Percentiles rank a stretch among this genome's conserved stretches.
Evolutionary conservation across 2,797 vertebrate genomes (phyloP).

Genomic region (Dallia pectoralis): DNA sequence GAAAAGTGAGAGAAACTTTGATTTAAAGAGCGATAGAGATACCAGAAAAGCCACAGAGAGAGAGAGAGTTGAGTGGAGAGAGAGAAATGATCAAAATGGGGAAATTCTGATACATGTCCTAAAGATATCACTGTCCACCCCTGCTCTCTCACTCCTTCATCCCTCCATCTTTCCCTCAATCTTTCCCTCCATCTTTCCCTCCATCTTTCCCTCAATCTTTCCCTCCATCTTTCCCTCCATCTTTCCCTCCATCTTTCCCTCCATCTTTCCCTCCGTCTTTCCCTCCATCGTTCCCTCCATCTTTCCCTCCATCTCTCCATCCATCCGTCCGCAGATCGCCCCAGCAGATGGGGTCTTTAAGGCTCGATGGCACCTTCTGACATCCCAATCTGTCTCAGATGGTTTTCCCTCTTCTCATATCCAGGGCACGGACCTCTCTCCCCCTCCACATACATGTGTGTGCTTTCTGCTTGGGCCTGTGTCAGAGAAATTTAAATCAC

Average conservation of each 20-base stretch:
- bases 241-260: too few species aligned
- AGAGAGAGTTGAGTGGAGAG: conserved; percentile 21
- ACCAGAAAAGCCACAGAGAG: neutral
- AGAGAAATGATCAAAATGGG: conserved; percentile 18
- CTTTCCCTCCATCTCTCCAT: neutral
- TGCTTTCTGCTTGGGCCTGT: conserved; percentile 56
- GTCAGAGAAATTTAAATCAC: conserved; percentile 63
- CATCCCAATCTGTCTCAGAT: conserved; percentile 73
- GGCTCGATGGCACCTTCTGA: conserved; percentile 75
- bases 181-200: too few species aligned
- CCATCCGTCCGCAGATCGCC: conserved; percentile 46
- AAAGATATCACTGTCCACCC: neutral
- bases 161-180: conserved; percentile 35
- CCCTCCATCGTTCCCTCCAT: neutral
- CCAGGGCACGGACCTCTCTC: conserved; percentile 48
- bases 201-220: too few species aligned
- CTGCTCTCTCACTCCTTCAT: neutral
- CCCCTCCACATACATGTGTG: conserved; percentile 55
- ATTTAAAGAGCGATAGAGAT: too few species aligned
- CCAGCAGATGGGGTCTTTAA: conserved; percentile 78
- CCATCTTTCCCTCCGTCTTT: conserved; percentile 56
- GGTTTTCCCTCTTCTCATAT: conserved; percentile 49
- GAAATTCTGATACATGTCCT: conserved; percentile 25
- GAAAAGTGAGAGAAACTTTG: too few species aligned
- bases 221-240: too few species aligned